Evolutionary conservation across 2,797 vertebrate genomes (phyloP).

Genomic region (Enteromius viviparus): DNA sequence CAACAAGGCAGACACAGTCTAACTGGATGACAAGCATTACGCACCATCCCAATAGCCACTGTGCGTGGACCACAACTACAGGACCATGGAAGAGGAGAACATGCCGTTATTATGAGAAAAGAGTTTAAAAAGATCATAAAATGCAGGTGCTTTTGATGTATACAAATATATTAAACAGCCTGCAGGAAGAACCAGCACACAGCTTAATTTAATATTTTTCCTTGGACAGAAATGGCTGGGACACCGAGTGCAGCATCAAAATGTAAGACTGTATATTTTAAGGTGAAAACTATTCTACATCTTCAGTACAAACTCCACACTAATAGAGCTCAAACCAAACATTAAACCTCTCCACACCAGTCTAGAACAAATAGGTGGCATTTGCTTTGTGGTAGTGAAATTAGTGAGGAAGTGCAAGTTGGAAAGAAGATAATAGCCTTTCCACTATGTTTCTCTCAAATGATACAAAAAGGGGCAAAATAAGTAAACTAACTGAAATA

Average conservation of each 20-base stretch:
- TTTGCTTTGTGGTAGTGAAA: conserved; percentile 23
- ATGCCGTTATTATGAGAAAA: neutral
- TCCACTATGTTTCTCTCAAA: conserved; percentile 3
- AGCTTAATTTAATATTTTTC: conserved; percentile 17
- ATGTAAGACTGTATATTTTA: conserved; percentile 52
- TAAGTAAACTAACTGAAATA: conserved; percentile 39
- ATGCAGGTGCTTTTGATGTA: conserved; percentile 23
- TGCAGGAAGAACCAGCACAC: conserved; percentile 53
- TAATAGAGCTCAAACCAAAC: conserved; percentile 52
- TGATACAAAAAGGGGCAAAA: conserved; percentile 28
- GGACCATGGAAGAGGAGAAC: conserved; percentile 38
- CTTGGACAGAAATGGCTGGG: conserved; percentile 46
- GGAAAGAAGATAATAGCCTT: conserved; percentile 31
- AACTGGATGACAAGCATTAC: conserved; percentile 9
- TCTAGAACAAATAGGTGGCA: conserved; percentile 47
- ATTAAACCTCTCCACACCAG: conserved; percentile 38
- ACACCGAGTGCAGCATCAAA: conserved; percentile 57
- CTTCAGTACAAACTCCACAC: conserved; percentile 59
- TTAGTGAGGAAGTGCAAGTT: conserved; percentile 3
- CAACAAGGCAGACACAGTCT: conserved; percentile 6
- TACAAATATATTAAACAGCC: conserved; percentile 35
- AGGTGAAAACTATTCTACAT: conserved; percentile 57
- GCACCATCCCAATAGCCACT: neutral
- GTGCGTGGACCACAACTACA: conserved; percentile 15
- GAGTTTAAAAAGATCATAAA: conserved; percentile 8